Base-by-base conservation (phyloP, 2,888 invertebrate species). In the Anoplius nigerrimus region DNA sequence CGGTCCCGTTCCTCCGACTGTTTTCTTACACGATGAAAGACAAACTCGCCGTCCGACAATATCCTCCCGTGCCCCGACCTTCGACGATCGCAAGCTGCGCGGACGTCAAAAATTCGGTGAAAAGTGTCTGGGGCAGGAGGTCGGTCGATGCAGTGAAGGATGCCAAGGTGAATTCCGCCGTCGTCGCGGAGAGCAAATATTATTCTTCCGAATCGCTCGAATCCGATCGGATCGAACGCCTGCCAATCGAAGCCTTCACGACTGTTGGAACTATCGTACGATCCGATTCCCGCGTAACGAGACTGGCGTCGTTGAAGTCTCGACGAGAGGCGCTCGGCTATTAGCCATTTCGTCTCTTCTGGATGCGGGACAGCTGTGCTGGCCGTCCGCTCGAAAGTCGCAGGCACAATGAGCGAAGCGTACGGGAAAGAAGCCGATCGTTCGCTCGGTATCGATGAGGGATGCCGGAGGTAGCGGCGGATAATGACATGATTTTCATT, bases 341-440 rank as follows among this genome's bases (percentile, higher is more conserved):
- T 67, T 64, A 68, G 72, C 72, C 72, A 76, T 81, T 79, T 77
- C 66, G 58, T 51, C 48, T 5, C 69, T 66, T 69, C 60, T 71
- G 56, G 75, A 84, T 85, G 85, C 84, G 85, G 85, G 85, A 84
- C 85, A 85, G 85, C 85, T 85, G 85, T n/a, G n/a, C n/a, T n/a
- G n/a, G n/a, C n/a, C n/a, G n/a, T n/a, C n/a, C 78, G 60, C 60
- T 72, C 11, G 34, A 11, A 34, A 13, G 21, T 16, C 56, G 51
- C 53, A 5, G 24, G 51, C 16, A 15, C 53, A 6, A 62, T 24
- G 16, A 8, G 15, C 27, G 66, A 72, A 34, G 62, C 62, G 20
- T 27, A 20, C 57, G 11, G 62, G 72, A 61, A 15, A 55, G 55
- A 67, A 34, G 34, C 34, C 34, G 34, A 34, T 34, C 34, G 34